phyloP scores from a whole-genome alignment of 2,888 invertebrate species.

The Amiota mariae region DNA sequence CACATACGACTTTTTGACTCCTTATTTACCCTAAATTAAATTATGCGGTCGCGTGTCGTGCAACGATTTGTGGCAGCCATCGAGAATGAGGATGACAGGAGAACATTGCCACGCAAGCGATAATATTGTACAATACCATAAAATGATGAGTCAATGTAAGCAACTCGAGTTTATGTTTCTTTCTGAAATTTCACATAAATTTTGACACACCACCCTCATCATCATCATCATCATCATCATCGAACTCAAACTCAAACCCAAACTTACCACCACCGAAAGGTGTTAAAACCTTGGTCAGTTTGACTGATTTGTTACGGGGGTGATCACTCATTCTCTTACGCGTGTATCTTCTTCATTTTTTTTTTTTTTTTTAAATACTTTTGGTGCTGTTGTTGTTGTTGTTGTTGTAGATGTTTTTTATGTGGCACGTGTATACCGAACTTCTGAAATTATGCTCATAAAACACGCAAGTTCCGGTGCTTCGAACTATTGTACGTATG shows the following conservation, averaged over 20 bases:
- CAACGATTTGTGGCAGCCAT: conserved; percentile 41
- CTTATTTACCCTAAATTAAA: conserved; percentile 51
- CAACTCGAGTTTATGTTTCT: background rate
- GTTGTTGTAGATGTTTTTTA: background rate
- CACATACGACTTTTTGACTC: background rate
- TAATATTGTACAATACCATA: background rate
- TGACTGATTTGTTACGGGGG: background rate
- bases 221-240: background rate
- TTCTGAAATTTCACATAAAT: conserved; percentile 19
- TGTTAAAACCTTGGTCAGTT: conserved; percentile 27
- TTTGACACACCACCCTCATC: conserved; percentile 13
- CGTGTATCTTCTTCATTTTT: background rate
- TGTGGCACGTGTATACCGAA: background rate
- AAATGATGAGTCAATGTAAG: conserved; percentile 24
- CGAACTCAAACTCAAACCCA: too few species aligned
- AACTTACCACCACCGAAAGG: conserved; percentile 10
- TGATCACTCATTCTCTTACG: background rate
- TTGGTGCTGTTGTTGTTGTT: too few species aligned
- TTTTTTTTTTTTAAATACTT: background rate
- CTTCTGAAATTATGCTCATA: background rate
- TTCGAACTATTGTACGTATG: too few species aligned
- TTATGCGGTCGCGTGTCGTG: conserved; percentile 64
- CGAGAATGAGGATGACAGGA: background rate
- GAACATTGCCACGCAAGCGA: too few species aligned
- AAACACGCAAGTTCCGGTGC: background rate